Percentiles rank a stretch among this genome's conserved stretches.
Conservation (phyloP, 2,888 invertebrate genomes). For the Drosophila infuscata region DNA sequence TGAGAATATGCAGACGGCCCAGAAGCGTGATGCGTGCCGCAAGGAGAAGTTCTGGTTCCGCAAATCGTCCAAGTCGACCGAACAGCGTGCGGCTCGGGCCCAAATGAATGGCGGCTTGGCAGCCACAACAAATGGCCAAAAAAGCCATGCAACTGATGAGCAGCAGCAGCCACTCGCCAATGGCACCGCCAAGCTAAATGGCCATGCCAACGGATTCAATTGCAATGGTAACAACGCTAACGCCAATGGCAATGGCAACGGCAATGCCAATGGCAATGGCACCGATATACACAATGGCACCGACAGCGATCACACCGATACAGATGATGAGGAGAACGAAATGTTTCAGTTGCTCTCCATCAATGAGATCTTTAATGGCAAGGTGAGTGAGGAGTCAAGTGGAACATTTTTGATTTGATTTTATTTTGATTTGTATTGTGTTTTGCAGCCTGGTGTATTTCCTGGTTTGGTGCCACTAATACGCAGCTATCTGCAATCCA, state of each 20-base stretch:
- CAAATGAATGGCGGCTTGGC: constrained; percentile 44
- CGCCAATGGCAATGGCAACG: constrained; percentile 40
- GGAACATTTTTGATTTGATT: neutral
- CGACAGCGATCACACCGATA: constrained; percentile 74
- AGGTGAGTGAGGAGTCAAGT: constrained; percentile 59
- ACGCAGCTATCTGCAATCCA: constrained; percentile 95
- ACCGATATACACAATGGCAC: constrained; percentile 51
- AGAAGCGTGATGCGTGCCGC: constrained; percentile 94
- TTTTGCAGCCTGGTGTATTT: constrained; percentile 89
- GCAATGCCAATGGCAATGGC: constrained; percentile 35
- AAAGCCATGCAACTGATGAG: constrained; percentile 22
- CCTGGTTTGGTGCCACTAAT: constrained; percentile 98
- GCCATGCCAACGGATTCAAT: constrained; percentile 39
- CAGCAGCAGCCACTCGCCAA: constrained; percentile 37
- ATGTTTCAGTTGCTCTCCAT: constrained; percentile 94
- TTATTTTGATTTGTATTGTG: neutral
- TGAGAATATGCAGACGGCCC: constrained; percentile 98
- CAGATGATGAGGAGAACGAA: constrained; percentile 83
- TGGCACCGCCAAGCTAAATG: constrained; percentile 58
- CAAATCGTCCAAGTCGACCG: constrained; percentile 87
- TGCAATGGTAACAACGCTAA: constrained; percentile 48
- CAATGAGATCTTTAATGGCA: constrained; percentile 98
- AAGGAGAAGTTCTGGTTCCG: constrained; percentile 97
- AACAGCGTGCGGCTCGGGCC: constrained; percentile 61
- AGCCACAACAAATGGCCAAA: constrained; percentile 35